Base-by-base conservation (phyloP, 2,888 invertebrate species). In the Amphipoea lucens region DNA sequence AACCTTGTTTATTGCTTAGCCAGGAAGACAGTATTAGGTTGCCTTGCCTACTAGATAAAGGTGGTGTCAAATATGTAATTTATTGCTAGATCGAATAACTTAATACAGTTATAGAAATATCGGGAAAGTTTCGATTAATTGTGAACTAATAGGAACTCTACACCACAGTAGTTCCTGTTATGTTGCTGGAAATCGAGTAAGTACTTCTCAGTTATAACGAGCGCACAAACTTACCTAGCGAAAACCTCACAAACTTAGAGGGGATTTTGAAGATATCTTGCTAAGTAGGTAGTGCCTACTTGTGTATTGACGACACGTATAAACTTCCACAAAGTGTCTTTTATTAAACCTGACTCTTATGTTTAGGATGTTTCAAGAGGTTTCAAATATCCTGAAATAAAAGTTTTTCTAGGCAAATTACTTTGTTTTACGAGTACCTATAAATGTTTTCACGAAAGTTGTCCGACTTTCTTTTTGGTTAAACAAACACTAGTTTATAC, bases 151-250 rank as follows among this genome's bases (percentile, higher is more conserved):
- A 68, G 29, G 20, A 76, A 71, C 40, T 54, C 12, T 65, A 66
- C 45, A 40, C 70, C 40, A 54, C 11, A 62, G 51, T 51, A 6
- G 67, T 70, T 51, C 42, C 29, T 70, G 7, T 42, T 45, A 54
- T 6, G 42, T 42, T 9, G n/a, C 51, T 70, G 12, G 20, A 40
- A 45, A 85, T 83, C 36, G n/a, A 69, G 60, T 72, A 42, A 69
- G 60, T 72, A 42, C 63, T 40, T 68, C 36, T 65, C 67, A 74
- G 57, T 42, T 74, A 45, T 65, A 77, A 86, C 65, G 48, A 74
- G 72, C 45, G 23, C 2, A 29, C 23, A 81, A 76, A 69, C 23
- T 68, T 48, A 66, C 67, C 51, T 29, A 40, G 51, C 17, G 14
- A 63, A 63, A 70, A 60, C 17, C 40, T 71, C 40, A 42, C 40